Evolutionary conservation across 2,888 invertebrate genomes (phyloP).

Genomic region (Proisotoma minuta): DNA sequence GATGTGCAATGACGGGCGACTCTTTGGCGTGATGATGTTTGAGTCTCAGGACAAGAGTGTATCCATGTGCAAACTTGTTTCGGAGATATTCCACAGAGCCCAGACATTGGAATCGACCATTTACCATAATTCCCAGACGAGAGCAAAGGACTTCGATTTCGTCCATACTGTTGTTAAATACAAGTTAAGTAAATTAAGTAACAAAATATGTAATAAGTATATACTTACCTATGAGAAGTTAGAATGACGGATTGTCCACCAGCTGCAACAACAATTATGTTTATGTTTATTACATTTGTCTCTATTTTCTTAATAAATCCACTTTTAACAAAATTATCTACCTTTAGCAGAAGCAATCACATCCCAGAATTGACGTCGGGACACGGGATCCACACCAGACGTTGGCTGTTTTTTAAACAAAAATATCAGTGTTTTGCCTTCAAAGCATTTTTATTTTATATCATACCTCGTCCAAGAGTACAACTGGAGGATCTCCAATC

Average conservation of each 20-base stretch:
- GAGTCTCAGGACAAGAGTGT: conserved; percentile 58
- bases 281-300: too few relatives aligned
- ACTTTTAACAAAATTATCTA: too few relatives aligned
- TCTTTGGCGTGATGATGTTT: conserved; percentile 12
- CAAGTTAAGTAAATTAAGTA: neutral
- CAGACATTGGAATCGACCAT: conserved; percentile 67
- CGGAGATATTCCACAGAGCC: conserved; percentile 70
- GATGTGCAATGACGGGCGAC: conserved; percentile 39
- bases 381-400: conserved; percentile 63
- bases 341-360: conserved; percentile 57
- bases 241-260: conserved; percentile 60
- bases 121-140: conserved; percentile 70
- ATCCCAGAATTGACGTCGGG: conserved; percentile 62
- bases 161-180: conserved; percentile 65
- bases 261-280: too few relatives aligned
- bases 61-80: conserved; percentile 65
- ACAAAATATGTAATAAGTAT: neutral
- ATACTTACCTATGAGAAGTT: conserved; percentile 62
- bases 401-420: conserved; percentile 14
- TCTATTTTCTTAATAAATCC: too few relatives aligned
- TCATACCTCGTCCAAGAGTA: conserved; percentile 71
- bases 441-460: conserved; percentile 53
- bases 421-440: neutral
- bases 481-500: conserved; percentile 66
- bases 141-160: conserved; percentile 79